phyloP scores from a whole-genome alignment of 2,113 vertebrate species.

The Ondatra zibethicus region DNA sequence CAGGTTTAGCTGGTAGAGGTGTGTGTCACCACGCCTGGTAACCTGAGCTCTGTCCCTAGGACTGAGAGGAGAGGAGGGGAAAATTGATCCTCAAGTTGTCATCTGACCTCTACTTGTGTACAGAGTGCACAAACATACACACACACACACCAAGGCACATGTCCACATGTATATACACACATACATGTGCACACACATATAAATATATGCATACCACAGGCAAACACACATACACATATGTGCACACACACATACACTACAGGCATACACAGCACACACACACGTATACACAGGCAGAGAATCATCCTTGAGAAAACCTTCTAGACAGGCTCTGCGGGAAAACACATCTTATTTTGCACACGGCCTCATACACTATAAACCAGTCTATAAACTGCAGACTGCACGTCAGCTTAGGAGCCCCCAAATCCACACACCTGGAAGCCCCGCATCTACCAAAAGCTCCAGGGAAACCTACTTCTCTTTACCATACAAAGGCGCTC shows the following conservation, averaged over 20 bases:
- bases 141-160: not conserved
- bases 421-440: not conserved
- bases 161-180: not conserved
- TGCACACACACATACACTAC: not conserved
- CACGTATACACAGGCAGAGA: not conserved
- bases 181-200: not conserved
- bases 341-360: not conserved
- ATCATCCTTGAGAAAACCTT: not conserved
- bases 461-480: conserved; percentile 29
- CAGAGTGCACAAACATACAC: not conserved
- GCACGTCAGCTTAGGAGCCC: not conserved
- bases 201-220: too few relatives aligned
- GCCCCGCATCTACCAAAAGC: not conserved
- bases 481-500: conserved; percentile 59
- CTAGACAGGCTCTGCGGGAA: not conserved
- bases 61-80: not conserved
- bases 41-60: not conserved
- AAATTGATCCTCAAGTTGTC: not conserved
- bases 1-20: not conserved
- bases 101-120: not conserved
- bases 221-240: not conserved
- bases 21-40: not conserved
- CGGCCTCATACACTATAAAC: not conserved
- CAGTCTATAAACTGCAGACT: not conserved
- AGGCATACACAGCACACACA: not conserved